phyloP scores from a whole-genome alignment of 2,888 invertebrate genomes.

The Cephalotes varians region DNA sequence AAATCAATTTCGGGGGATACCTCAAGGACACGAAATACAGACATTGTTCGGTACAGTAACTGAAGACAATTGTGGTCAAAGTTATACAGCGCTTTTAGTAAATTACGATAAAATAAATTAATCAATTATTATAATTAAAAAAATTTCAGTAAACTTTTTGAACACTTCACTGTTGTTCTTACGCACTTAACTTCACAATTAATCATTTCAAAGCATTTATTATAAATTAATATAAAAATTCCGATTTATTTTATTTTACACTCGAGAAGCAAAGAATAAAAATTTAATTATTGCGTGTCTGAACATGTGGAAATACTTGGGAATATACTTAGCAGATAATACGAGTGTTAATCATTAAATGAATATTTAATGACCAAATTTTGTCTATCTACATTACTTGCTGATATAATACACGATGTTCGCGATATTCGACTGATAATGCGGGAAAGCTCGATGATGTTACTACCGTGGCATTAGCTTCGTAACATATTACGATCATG shows the following conservation, averaged over 20 bases:
- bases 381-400: not conserved
- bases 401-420: not conserved
- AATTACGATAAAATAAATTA: not conserved
- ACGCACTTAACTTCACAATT: not conserved
- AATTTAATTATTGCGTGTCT: not conserved
- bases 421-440: not conserved
- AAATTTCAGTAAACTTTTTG: not conserved
- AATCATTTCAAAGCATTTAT: not conserved
- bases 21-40: slow-evolving; percentile 25
- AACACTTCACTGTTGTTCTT: not conserved
- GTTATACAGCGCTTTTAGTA: not conserved
- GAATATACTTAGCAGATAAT: not conserved
- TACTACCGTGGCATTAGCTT: not conserved
- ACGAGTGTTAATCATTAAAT: too few species aligned
- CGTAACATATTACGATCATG: slow-evolving; percentile 30
- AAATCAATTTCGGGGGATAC: slow-evolving; percentile 39
- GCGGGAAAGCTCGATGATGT: slow-evolving; percentile 7
- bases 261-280: not conserved
- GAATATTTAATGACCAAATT: not conserved
- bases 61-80: not conserved
- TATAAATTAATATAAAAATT: slow-evolving; percentile 1
- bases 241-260: not conserved
- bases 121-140: not conserved
- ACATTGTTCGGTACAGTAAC: not conserved
- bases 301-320: not conserved